Conservation (phyloP, 2,113 vertebrate genomes). For the Struthio camelus region DNA sequence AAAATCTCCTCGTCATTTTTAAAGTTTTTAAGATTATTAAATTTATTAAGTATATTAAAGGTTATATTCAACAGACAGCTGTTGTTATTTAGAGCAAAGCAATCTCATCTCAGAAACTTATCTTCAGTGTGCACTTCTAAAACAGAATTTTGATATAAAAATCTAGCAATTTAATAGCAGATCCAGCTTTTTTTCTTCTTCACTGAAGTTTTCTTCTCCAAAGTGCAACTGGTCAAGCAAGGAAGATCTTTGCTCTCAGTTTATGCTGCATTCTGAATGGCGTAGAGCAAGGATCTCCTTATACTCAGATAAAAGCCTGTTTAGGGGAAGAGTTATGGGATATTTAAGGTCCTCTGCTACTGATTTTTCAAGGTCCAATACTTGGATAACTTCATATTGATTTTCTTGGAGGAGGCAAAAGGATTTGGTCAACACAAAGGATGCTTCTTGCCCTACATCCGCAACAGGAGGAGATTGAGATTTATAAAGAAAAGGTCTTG, state of each 20-base stretch:
- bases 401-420: not conserved
- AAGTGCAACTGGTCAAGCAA: not conserved
- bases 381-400: not conserved
- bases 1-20: not conserved
- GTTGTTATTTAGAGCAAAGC: not conserved
- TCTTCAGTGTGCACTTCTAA: not conserved
- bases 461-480: not conserved
- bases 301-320: not conserved
- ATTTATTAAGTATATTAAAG: not conserved
- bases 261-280: accelerated
- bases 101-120: not conserved
- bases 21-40: not conserved
- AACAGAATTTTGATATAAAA: not conserved
- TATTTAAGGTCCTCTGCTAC: not conserved
- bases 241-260: not conserved
- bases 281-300: not conserved
- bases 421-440: not conserved
- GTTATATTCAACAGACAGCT: not conserved
- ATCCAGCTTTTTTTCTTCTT: not conserved
- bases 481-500: not conserved
- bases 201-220: not conserved
- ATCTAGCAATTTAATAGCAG: not conserved
- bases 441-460: not conserved
- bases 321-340: not conserved
- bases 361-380: not conserved